Percentiles rank a stretch among this genome's conserved stretches.
phyloP scores from a whole-genome alignment of 2,113 vertebrate species.

The Laterallus jamaicensis region DNA sequence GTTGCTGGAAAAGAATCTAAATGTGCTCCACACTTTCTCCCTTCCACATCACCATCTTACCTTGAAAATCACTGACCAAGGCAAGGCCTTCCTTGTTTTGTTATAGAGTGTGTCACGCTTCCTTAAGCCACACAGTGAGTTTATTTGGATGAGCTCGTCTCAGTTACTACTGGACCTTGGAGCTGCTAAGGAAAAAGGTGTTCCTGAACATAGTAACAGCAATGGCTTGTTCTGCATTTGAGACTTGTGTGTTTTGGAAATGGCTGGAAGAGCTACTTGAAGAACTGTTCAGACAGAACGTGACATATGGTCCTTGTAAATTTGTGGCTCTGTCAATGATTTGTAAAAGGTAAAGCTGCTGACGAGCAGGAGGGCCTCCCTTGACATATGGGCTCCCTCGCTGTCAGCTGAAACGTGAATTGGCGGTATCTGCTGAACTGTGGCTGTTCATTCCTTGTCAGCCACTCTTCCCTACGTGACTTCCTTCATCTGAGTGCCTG shows the following conservation, averaged over 20 bases:
- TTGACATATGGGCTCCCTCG: neutral
- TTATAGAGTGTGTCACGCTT: neutral
- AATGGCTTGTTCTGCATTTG: neutral
- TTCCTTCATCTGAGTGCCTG: neutral
- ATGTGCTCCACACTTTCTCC: neutral
- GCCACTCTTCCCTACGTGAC: neutral
- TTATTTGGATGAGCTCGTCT: neutral
- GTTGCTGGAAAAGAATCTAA: neutral
- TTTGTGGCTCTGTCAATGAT: neutral
- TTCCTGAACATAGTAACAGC: neutral
- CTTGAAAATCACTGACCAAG: neutral
- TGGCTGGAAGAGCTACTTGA: neutral
- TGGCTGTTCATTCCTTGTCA: neutral
- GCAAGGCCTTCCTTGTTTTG: neutral
- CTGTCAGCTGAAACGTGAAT: neutral
- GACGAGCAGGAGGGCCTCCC: neutral
- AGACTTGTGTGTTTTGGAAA: neutral
- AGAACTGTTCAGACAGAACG: neutral
- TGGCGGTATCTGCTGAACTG: neutral
- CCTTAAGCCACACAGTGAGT: neutral
- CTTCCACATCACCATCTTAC: fast-evolving
- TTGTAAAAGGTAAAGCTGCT: neutral
- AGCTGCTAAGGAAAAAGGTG: neutral
- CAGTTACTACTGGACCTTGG: neutral
- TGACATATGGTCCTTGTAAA: neutral